Conservation (phyloP, 2,113 vertebrate species). For the Brachypteracias leptosomus region DNA sequence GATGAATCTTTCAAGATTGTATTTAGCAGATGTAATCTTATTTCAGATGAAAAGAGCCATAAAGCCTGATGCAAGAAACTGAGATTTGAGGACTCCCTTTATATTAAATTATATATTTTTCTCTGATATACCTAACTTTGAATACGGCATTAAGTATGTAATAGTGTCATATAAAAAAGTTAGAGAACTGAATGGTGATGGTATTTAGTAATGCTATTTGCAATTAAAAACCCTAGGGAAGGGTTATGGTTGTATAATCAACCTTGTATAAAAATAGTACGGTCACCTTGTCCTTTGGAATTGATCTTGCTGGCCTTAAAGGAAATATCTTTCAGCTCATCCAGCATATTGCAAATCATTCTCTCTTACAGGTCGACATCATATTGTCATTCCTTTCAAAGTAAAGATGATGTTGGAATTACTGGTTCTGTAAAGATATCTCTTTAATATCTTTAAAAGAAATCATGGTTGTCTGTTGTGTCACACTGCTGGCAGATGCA, state of each 20-base stretch:
- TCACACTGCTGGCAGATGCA: not conserved
- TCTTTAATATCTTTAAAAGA: not conserved
- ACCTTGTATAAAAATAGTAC: conserved; percentile 9
- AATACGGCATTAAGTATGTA: not conserved
- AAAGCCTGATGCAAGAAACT: not conserved
- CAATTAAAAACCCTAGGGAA: not conserved
- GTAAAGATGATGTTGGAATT: not conserved
- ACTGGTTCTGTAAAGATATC: not conserved
- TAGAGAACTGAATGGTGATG: not conserved
- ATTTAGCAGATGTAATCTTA: not conserved
- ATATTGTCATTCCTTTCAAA: not conserved
- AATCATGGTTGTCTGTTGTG: not conserved
- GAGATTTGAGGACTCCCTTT: not conserved
- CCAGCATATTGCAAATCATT: not conserved
- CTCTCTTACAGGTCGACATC: not conserved
- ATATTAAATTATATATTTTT: not conserved
- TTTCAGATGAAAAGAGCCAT: not conserved
- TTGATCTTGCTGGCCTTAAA: conserved; percentile 7
- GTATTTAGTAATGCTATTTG: conserved; percentile 23
- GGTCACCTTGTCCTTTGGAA: conserved; percentile 40
- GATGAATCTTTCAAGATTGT: not conserved
- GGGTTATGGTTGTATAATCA: not conserved
- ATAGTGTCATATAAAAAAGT: not conserved
- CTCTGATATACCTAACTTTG: not conserved
- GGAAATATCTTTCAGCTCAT: not conserved